These are phyloP conservation scores for Pachycephus smyrnensis DNA, from an alignment of 2,888 invertebrate genomes.

Conservation along the genomic window DNA sequence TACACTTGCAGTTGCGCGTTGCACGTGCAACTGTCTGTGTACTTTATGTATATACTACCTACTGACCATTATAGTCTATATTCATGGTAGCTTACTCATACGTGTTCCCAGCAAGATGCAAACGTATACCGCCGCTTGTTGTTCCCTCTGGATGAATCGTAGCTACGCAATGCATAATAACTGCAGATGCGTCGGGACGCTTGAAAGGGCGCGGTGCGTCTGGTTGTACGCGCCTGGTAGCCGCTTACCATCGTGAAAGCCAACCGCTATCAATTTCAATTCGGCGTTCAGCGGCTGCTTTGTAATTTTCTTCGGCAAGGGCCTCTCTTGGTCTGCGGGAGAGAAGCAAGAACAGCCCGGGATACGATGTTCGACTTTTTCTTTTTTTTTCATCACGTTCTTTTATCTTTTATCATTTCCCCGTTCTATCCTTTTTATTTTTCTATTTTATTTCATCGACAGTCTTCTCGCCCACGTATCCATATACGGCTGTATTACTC, in stretches of 20 bases:
- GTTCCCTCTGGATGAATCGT: slow-evolving; percentile 12
- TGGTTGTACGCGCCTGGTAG: slow-evolving; percentile 34
- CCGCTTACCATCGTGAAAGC: slow-evolving; percentile 16
- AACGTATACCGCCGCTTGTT: background rate
- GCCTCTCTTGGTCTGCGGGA: slow-evolving; percentile 21
- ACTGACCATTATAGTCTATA: background rate
- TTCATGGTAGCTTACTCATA: background rate
- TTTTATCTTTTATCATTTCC: slow-evolving; percentile 2
- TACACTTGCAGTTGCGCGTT: slow-evolving; percentile 18
- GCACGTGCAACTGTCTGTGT: slow-evolving; percentile 1
- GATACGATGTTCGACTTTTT: slow-evolving; percentile 25
- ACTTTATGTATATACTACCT: background rate
- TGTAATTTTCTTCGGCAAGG: slow-evolving; percentile 29
- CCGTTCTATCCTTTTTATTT: slow-evolving; percentile 1
- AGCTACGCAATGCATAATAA: slow-evolving; percentile 16
- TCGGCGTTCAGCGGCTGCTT: slow-evolving; percentile 40
- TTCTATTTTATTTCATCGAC: background rate
- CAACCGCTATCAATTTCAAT: slow-evolving; percentile 49
- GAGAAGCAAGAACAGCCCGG: slow-evolving; percentile 32
- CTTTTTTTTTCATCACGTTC: slow-evolving; percentile 6
- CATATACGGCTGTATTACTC: background rate
- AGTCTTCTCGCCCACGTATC: background rate
- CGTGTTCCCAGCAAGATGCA: background rate
- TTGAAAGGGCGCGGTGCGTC: slow-evolving; percentile 25
- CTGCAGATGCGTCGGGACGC: slow-evolving; percentile 10